Evolutionary conservation across 1,140 invertebrate species (phyloP), one percentile per base, ranked within the genome.

Genomic region (Formica exsecta): DNA sequence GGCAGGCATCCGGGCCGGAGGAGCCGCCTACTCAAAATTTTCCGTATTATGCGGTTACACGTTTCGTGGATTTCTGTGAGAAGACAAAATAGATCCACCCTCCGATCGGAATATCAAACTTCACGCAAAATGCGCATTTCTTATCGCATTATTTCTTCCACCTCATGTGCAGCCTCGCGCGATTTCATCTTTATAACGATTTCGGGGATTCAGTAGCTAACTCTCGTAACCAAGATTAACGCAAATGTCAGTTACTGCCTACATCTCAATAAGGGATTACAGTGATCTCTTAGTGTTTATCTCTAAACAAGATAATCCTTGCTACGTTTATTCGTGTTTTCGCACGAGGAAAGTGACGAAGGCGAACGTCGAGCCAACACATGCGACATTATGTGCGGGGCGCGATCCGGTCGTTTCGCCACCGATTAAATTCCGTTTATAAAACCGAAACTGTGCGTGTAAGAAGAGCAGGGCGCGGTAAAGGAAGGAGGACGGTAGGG

Each of bases 371-470:
- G 61, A 65, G 59, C 74, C 80, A 25, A 77, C 68, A 84, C 85
- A 81, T 91, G 77, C 36, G 44, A 57, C 65, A 57, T 38, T n/a
- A 13, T 57, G 48, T 3, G 76, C 44, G 36, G 3, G 16, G 25
- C 16, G 16, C 13, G 3, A 3, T 54, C 3, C 8, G 57, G 38
- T 51, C 71, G 57, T 54, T 61, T 66, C 65, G 51, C 73, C 81
- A 36, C 59, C 61, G 77, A 91, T 89, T 91, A 91, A 91, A 90
- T 91, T 91, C 87, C 68, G 29, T 62, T 22, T 59, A 76, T 77
- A 83, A 86, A 85, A 74, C 59, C 79, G 81, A 90, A 81, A 83
- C 36, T 62, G 48, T 25, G 74, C 51, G 81, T 74, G 68, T 59
- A 61, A 87, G 25, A 77, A 29, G 57, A 48, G 36, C 36, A 59